Conservation (phyloP, 2,888 invertebrate species). For the Scaptomyza parva region DNA sequence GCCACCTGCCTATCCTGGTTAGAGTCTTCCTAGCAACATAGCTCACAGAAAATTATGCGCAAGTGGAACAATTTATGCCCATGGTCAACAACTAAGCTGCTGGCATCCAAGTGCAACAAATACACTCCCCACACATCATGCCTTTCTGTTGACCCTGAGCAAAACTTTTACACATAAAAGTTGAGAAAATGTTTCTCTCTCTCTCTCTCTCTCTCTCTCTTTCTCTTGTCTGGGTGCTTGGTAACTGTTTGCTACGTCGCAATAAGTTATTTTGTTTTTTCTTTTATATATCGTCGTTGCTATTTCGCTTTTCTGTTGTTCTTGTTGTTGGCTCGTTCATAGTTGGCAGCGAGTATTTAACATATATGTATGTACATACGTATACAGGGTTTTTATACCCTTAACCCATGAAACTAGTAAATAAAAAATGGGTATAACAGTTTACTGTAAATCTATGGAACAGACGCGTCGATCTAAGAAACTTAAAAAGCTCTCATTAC, state of each 20-base stretch:
- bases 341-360: slow-evolving; percentile 47
- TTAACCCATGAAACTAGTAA: no score
- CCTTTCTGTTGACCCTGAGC: slow-evolving; percentile 16
- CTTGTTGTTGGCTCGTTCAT: slow-evolving; percentile 20
- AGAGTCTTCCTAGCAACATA: slow-evolving; percentile 3
- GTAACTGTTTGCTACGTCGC: slow-evolving; percentile 50
- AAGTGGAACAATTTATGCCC: slow-evolving; percentile 62
- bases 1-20: slow-evolving; percentile 5
- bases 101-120: slow-evolving; percentile 20
- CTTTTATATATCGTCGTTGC: slow-evolving; percentile 17
- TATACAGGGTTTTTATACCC: no score
- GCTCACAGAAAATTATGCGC: slow-evolving; percentile 57
- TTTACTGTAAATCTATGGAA: no score
- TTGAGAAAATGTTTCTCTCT: slow-evolving; percentile 2
- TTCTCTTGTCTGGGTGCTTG: slow-evolving; percentile 10
- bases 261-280: slow-evolving; percentile 40
- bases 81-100: slow-evolving; percentile 60
- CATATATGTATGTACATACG: slow-evolving; percentile 13
- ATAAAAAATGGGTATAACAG: no score
- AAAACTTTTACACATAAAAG: slow-evolving; percentile 51
- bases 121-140: slow-evolving; percentile 34
- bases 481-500: no score
- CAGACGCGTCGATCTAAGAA: no score
- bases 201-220: not conserved
- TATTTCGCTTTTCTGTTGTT: slow-evolving; percentile 29